Percentiles rank a stretch among this genome's conserved stretches.
Evolutionary conservation across 2,113 vertebrate genomes (phyloP).

Genomic region (Ciconia maguari): DNA sequence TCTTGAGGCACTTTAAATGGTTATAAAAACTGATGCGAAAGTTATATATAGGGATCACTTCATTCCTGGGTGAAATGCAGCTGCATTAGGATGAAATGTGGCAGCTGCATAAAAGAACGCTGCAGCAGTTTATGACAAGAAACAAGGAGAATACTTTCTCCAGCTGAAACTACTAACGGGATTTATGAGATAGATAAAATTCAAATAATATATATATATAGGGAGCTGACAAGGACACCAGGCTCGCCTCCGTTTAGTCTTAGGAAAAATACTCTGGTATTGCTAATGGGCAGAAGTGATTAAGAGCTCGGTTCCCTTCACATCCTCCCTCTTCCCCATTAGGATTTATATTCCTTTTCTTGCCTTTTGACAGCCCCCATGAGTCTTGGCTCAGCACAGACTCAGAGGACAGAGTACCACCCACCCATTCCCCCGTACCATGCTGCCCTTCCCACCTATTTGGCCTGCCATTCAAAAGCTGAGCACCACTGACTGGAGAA

Average conservation of each 20-base stretch:
- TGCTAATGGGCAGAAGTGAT: conserved; percentile 22
- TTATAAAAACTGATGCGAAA: conserved; percentile 48
- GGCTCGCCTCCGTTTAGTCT: neutral
- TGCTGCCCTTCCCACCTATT: neutral
- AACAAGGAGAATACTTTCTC: conserved; percentile 44
- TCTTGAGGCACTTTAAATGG: neutral
- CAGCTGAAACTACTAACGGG: conserved; percentile 13
- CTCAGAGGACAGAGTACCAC: neutral
- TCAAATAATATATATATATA: neutral
- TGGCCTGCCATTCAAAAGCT: neutral
- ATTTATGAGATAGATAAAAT: conserved; percentile 55
- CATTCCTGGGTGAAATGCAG: conserved; percentile 42
- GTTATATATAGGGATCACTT: conserved; percentile 44
- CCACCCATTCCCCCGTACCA: neutral
- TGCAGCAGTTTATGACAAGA: conserved; percentile 52
- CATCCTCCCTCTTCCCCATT: neutral
- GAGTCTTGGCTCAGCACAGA: neutral
- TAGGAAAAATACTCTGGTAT: neutral
- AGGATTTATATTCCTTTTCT: conserved; percentile 16
- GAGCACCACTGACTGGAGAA: neutral
- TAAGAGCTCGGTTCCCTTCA: neutral
- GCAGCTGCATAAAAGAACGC: conserved; percentile 30
- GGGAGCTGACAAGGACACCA: conserved; percentile 37
- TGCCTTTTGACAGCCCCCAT: neutral
- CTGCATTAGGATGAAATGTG: conserved; percentile 52